Evolutionary conservation across 2,113 vertebrate species (phyloP).

Genomic region (Callipepla californica): DNA sequence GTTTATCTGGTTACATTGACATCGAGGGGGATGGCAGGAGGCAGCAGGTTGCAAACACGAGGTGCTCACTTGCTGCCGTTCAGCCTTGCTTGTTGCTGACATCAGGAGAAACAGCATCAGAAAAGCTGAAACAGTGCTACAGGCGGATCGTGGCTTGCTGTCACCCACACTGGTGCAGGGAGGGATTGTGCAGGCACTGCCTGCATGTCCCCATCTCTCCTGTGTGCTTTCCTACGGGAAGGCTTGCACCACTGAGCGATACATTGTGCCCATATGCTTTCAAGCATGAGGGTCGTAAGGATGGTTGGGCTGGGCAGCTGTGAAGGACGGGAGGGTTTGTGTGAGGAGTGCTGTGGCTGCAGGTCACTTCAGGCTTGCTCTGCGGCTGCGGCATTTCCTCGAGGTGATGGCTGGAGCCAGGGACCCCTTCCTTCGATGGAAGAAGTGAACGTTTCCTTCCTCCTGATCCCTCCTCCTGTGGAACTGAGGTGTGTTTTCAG

Average conservation of each 20-base stretch:
- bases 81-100: not conserved
- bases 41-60: not conserved
- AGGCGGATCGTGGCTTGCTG: not conserved
- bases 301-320: rapidly evolving
- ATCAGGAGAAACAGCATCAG: not conserved
- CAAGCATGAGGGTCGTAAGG: not conserved
- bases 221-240: not conserved
- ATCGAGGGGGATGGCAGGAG: not conserved
- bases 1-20: not conserved
- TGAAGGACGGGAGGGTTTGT: rapidly evolving
- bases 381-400: not conserved
- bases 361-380: not conserved
- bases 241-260: not conserved
- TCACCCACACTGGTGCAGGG: rapidly evolving
- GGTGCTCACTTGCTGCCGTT: not conserved
- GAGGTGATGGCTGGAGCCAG: not conserved
- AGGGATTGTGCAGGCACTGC: not conserved
- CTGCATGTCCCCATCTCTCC: not conserved
- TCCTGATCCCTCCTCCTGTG: not conserved
- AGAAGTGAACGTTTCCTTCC: not conserved
- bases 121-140: not conserved
- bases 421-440: not conserved
- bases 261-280: not conserved
- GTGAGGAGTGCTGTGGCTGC: not conserved
- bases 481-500: constrained; percentile 20